phyloP scores from a whole-genome alignment of 2,888 invertebrate genomes.

The Synanthedon myopaeformis region DNA sequence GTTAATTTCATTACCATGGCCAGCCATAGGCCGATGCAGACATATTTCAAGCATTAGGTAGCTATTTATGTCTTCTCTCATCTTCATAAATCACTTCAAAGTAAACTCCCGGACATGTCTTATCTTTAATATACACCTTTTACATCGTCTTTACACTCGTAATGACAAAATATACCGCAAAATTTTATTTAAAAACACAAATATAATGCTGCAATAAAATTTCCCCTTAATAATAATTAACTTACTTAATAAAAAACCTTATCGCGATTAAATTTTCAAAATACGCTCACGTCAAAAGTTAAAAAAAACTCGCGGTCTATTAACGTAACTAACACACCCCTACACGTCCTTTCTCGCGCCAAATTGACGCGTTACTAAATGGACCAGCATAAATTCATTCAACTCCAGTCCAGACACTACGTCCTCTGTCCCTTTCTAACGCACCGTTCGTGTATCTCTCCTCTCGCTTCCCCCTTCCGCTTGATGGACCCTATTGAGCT shows the following conservation, averaged over 20 bases:
- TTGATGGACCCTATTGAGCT: conserved; percentile 69
- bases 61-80: conserved; percentile 38
- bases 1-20: neutral
- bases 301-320: conserved; percentile 42
- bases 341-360: conserved; percentile 58
- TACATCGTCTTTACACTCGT: conserved; percentile 11
- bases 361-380: conserved; percentile 68
- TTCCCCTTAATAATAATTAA: neutral
- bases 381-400: conserved; percentile 69
- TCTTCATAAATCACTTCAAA: conserved; percentile 41
- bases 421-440: conserved; percentile 25
- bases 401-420: conserved; percentile 54
- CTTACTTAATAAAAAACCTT: neutral
- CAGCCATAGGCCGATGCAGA: neutral
- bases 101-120: conserved; percentile 36
- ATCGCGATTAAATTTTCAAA: neutral
- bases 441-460: conserved; percentile 9
- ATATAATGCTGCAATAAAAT: neutral
- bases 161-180: neutral
- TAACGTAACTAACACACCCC: conserved; percentile 13
- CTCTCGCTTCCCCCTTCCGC: conserved; percentile 49
- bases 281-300: conserved; percentile 14
- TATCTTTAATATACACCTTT: conserved; percentile 35
- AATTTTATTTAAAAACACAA: neutral
- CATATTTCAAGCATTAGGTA: conserved; percentile 14